A percentile compares a stretch with the other conserved stretches of the same genome.
Evolutionary conservation across 2,888 invertebrate genomes (phyloP).

Genomic region (Hyposoter dolosus): DNA sequence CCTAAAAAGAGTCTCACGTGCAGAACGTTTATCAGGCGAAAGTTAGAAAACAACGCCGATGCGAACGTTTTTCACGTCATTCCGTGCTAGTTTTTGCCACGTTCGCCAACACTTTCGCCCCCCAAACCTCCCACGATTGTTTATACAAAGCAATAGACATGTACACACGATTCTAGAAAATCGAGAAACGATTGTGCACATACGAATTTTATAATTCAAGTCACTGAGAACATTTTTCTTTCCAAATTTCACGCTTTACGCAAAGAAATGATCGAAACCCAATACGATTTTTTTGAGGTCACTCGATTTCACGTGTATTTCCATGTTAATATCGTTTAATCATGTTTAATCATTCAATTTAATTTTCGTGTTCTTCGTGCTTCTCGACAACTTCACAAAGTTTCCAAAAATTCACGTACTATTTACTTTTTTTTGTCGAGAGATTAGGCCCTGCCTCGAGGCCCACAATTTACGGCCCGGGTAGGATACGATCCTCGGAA

Average conservation of each 20-base stretch:
- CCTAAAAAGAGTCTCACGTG: not conserved
- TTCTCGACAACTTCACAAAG: not conserved
- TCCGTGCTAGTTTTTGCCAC: slow-evolving; percentile 8
- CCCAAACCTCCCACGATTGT: slow-evolving; percentile 48
- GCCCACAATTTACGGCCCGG: not conserved
- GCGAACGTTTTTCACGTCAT: slow-evolving; percentile 58
- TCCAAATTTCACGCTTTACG: not conserved
- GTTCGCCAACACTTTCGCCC: slow-evolving; percentile 58
- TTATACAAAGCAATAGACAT: not conserved
- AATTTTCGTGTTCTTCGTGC: not conserved
- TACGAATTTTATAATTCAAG: not conserved
- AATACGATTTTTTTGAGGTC: not conserved
- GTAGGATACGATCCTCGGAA: not conserved
- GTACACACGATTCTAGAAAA: not conserved
- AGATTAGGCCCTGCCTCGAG: not conserved
- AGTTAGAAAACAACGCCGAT: slow-evolving; percentile 68
- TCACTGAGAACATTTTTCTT: not conserved
- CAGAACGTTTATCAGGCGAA: slow-evolving; percentile 60
- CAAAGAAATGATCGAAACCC: not conserved
- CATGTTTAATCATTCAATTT: not conserved
- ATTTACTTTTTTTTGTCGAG: not conserved
- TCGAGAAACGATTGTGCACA: not conserved
- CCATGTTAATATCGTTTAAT: not conserved
- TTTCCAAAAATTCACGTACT: not conserved
- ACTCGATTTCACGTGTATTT: not conserved